Evolutionary conservation across 2,888 invertebrate genomes (phyloP).

Genomic region (Drosophila silvestris): DNA sequence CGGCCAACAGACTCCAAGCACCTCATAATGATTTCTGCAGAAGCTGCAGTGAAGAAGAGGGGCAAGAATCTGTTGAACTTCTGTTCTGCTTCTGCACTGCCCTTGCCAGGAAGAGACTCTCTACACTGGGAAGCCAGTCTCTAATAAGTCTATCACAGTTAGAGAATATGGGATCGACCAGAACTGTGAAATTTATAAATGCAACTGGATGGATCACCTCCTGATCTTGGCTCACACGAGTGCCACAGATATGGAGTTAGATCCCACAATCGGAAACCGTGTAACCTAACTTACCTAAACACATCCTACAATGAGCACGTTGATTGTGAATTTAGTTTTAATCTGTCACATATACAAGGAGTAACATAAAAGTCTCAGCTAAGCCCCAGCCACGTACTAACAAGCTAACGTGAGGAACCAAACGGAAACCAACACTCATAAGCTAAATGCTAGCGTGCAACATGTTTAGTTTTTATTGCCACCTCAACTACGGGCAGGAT

Average conservation of each 20-base stretch:
- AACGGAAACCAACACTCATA: slow-evolving; percentile 6
- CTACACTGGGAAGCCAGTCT: background rate
- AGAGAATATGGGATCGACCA: background rate
- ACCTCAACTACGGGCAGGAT: slow-evolving; percentile 31
- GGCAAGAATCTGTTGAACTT: background rate
- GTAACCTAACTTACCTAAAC: background rate
- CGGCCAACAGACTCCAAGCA: no score
- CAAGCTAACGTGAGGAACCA: background rate
- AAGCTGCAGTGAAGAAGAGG: background rate
- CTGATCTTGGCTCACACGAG: background rate
- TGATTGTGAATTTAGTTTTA: slow-evolving; percentile 42
- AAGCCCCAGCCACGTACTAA: slow-evolving; percentile 36
- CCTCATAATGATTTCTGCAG: no score
- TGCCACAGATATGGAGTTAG: background rate
- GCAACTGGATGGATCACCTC: background rate
- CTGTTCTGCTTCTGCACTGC: rapidly evolving
- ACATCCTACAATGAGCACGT: slow-evolving; percentile 19
- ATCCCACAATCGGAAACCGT: background rate
- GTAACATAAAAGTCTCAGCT: slow-evolving; percentile 50
- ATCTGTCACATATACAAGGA: slow-evolving; percentile 45
- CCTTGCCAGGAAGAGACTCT: background rate
- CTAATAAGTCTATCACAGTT: background rate
- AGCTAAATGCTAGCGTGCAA: slow-evolving; percentile 21
- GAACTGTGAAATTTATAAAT: background rate
- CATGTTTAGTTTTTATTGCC: slow-evolving; percentile 69